Evolutionary conservation across 2,797 vertebrate species (phyloP).

Genomic region (Periparus ater): DNA sequence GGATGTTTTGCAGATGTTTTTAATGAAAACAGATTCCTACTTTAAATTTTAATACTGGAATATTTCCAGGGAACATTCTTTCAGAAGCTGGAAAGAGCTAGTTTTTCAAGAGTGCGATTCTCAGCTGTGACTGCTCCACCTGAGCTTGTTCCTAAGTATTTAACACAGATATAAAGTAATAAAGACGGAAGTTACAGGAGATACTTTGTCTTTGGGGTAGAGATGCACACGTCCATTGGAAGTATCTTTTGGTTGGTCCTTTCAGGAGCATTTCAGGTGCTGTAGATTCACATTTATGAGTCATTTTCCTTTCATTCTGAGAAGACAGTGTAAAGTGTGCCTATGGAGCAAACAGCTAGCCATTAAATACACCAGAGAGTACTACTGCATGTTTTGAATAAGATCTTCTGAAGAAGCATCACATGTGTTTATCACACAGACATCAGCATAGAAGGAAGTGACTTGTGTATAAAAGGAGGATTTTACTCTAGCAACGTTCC

Average conservation of each 20-base stretch:
- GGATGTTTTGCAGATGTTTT: not conserved
- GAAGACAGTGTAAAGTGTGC: not conserved
- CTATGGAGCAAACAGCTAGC: not conserved
- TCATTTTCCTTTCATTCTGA: not conserved
- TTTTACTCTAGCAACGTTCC: rapidly evolving
- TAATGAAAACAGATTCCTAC: not conserved
- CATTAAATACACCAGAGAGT: not conserved
- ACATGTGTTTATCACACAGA: not conserved
- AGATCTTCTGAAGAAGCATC: not conserved
- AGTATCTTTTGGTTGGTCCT: not conserved
- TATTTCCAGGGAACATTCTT: not conserved
- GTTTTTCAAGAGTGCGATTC: not conserved
- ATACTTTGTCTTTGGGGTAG: not conserved
- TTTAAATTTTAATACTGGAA: not conserved
- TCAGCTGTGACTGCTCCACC: not conserved
- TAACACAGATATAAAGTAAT: not conserved
- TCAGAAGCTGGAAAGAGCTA: not conserved
- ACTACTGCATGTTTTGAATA: not conserved
- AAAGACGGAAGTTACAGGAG: not conserved
- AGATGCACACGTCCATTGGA: not conserved
- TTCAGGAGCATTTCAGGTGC: not conserved
- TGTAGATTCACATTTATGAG: not conserved
- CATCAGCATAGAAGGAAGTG: rapidly evolving
- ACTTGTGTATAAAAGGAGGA: not conserved
- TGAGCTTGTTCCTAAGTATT: not conserved